Evolutionary conservation across 2,888 invertebrate genomes (phyloP), one percentile per base, ranked within the genome.

Genomic region (Catocala nupta): DNA sequence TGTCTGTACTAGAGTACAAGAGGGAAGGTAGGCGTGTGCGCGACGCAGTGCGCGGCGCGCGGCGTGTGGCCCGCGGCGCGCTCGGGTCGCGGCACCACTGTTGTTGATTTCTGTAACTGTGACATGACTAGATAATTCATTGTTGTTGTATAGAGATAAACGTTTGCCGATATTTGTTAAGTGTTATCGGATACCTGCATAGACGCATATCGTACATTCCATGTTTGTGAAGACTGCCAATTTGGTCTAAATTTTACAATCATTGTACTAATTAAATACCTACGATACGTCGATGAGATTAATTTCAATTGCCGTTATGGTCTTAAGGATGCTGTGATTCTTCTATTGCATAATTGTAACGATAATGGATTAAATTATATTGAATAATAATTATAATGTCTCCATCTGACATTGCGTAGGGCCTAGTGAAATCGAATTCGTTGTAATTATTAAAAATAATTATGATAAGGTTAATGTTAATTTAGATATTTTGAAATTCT

Each of bases 141-240:
- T 92, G 92, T 93, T 93, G 92, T 93, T 93, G 89, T 93, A 89
- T 91, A 93, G 90, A 89, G 78, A 84, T 90, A 88, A 89, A 87
- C 84, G 89, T 91, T 89, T 84, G 87, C 91, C 88, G 90, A 90
- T 90, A 90, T 90, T 81, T 88, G 83, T 88, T 91, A 92, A 93
- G 91, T 92, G 91, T 93, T 92, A 92, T 90, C 90, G 90, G 89
- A 91, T 91, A 92, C 90, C 90, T 92, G 91, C 92, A 91, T 92
- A 93, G 92, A 90, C 93, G 93, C 94, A 94, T 94, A 94, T 94
- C 93, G 92, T 91, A 93, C 93, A 94, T 94, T 94, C 94, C 94
- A 93, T 92, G 90, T 93, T 93, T 91, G 92, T 93, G 86, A 94
- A 94, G 94, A 94, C 94, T 94, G 94, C 93, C 91, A 92, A 92